Evolutionary conservation across 2,888 invertebrate genomes (phyloP).

Genomic region (Nomada fabriciana): DNA sequence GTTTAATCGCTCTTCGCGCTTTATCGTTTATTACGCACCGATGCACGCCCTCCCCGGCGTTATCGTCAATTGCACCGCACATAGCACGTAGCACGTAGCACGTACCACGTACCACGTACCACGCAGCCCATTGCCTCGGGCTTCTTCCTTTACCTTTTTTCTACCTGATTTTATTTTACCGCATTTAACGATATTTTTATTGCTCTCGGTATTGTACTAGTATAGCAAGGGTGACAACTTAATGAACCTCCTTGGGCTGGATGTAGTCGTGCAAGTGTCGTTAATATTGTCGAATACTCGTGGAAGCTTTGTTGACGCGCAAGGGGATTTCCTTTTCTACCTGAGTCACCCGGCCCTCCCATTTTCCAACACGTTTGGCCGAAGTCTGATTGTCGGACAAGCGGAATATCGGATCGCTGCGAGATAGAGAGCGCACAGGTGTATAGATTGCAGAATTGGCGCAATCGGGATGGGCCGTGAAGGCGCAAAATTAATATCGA

Average conservation of each 20-base stretch:
- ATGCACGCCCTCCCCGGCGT: constrained; percentile 15
- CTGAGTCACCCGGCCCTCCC: constrained; percentile 23
- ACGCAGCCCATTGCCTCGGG: background rate
- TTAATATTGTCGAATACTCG: constrained; percentile 49
- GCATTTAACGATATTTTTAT: background rate
- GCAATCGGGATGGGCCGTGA: no score
- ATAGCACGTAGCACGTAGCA: background rate
- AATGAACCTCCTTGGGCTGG: no score
- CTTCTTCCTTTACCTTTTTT: background rate
- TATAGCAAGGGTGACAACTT: background rate
- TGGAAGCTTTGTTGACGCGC: background rate
- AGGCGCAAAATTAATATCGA: no score
- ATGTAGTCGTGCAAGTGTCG: constrained; percentile 11
- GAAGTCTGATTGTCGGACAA: no score
- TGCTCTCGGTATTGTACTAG: background rate
- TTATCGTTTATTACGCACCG: constrained; percentile 43
- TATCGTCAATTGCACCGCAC: background rate
- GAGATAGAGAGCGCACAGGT: no score
- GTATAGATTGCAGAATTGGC: no score
- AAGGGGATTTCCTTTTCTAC: constrained; percentile 21
- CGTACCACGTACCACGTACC: background rate
- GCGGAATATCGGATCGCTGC: no score
- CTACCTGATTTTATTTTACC: background rate
- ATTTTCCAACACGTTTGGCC: constrained; percentile 3
- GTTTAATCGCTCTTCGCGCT: constrained; percentile 50